phyloP scores from a whole-genome alignment of 2,797 vertebrate genomes.

The Rhodeus uyekii region DNA sequence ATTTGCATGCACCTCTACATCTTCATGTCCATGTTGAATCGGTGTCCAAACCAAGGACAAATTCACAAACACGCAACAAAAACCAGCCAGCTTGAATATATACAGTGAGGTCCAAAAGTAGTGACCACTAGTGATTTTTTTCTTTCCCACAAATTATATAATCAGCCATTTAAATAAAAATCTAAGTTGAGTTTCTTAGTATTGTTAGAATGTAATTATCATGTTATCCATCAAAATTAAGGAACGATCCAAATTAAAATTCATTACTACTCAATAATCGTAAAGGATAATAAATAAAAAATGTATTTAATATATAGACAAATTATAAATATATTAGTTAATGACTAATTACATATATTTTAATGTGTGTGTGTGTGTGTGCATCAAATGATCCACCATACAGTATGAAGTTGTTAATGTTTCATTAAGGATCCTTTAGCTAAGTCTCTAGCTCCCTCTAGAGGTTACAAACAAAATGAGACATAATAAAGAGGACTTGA shows the following conservation, averaged over 20 bases:
- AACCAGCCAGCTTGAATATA: neutral
- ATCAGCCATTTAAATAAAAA: neutral
- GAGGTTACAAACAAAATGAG: conserved; percentile 33
- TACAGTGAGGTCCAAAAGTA: neutral
- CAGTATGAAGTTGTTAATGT: neutral
- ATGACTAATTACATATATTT: neutral
- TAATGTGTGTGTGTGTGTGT: too few relatives aligned
- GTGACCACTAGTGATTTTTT: neutral
- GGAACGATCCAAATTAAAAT: neutral
- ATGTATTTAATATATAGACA: neutral
- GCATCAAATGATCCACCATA: neutral
- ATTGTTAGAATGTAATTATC: neutral
- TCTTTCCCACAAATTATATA: neutral
- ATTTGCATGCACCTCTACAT: conserved; percentile 33
- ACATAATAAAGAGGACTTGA: neutral
- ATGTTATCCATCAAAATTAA: neutral
- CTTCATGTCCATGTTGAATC: conserved; percentile 1
- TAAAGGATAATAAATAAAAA: neutral
- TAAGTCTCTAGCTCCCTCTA: conserved; percentile 60
- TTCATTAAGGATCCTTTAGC: neutral
- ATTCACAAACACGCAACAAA: neutral
- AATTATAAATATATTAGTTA: neutral
- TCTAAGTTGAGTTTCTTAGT: neutral
- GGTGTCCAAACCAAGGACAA: conserved; percentile 16
- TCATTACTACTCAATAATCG: neutral